phyloP scores from a whole-genome alignment of 2,888 invertebrate genomes.

The Cantharis flavilabris region DNA sequence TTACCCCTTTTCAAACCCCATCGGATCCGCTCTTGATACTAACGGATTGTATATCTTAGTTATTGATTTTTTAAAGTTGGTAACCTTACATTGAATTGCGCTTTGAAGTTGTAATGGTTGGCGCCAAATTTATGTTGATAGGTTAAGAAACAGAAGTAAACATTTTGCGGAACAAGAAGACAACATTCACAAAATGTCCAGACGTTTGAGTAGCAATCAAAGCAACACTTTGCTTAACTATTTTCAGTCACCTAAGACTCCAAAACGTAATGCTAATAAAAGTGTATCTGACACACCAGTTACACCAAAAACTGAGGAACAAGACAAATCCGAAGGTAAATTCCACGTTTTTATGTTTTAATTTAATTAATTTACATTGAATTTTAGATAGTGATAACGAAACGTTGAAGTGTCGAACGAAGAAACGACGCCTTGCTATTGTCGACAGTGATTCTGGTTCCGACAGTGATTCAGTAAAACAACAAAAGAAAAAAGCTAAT shows the following conservation, averaged over 20 bases:
- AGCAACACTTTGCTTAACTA: slow-evolving; percentile 48
- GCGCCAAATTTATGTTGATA: not conserved
- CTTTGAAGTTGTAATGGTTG: not conserved
- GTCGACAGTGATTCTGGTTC: not conserved
- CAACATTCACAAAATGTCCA: slow-evolving; percentile 36
- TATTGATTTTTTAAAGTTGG: no score
- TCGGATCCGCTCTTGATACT: no score
- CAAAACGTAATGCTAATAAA: slow-evolving; percentile 21
- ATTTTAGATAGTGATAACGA: not conserved
- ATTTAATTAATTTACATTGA: not conserved
- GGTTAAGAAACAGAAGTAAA: not conserved
- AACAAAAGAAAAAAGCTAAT: not conserved
- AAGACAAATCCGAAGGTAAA: not conserved
- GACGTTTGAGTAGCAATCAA: slow-evolving; percentile 38
- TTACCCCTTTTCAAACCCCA: no score
- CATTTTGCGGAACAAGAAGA: not conserved
- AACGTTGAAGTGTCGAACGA: not conserved
- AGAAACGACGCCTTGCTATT: not conserved
- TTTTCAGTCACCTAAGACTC: slow-evolving; percentile 44
- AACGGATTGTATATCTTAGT: no score
- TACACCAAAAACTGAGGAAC: not conserved
- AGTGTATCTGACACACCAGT: not conserved
- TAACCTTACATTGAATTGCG: no score
- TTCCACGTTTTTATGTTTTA: slow-evolving; percentile 3
- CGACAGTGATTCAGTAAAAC: not conserved